phyloP scores from a whole-genome alignment of 1,140 invertebrate species.

The Drosophila bocqueti region DNA sequence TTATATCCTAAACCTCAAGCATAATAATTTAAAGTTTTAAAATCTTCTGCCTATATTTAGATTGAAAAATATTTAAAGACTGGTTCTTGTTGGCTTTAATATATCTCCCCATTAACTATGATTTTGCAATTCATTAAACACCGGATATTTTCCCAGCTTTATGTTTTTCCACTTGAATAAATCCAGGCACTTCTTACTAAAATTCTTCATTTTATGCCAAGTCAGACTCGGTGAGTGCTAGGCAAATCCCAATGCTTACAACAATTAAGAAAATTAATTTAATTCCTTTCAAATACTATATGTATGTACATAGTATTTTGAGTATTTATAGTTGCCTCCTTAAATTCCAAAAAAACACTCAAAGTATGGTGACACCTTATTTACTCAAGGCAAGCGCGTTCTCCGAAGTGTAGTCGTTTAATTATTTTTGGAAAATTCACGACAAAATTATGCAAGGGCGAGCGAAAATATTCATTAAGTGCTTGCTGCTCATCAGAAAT shows the following conservation, averaged over 20 bases:
- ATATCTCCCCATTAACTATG: not conserved
- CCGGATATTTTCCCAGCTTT: not conserved
- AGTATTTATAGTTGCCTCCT: not conserved
- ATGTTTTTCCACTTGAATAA: constrained; percentile 7
- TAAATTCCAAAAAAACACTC: not conserved
- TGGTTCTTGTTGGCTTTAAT: not conserved
- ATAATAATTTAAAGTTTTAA: too few species aligned
- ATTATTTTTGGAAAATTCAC: constrained; percentile 67
- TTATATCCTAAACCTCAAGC: too few species aligned
- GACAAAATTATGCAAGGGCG: constrained; percentile 49
- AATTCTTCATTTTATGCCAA: not conserved
- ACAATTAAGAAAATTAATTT: constrained; percentile 38
- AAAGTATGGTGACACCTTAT: constrained; percentile 47
- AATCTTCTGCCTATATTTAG: not conserved
- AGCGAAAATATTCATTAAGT: constrained; percentile 66
- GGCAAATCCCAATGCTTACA: not conserved
- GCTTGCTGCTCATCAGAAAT: constrained; percentile 68
- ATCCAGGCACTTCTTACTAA: not conserved
- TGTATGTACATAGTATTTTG: constrained; percentile 1
- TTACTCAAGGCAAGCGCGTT: constrained; percentile 14
- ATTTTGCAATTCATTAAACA: constrained; percentile 14
- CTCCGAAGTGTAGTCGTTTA: constrained; percentile 40
- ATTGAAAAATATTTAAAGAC: not conserved
- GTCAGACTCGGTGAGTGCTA: too few species aligned
- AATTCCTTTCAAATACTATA: constrained; percentile 33